A percentile compares a stretch with the other conserved stretches of the same genome.
Evolutionary conservation across 1,140 invertebrate genomes (phyloP).

Genomic region (Dinoponera quadriceps): DNA sequence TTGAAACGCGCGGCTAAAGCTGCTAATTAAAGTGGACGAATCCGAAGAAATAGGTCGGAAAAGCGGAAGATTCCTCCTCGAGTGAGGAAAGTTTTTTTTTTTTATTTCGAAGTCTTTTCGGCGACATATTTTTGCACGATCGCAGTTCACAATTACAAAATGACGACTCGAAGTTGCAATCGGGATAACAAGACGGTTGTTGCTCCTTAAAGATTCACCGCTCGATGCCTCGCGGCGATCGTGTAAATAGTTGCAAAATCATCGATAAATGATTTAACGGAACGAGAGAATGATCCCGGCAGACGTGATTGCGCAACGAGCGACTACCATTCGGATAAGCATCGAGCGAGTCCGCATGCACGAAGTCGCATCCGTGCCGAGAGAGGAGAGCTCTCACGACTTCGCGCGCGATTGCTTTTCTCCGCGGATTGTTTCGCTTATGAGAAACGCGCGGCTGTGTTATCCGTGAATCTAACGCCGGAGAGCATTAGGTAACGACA

Average conservation of each 20-base stretch:
- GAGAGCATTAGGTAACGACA: slow-evolving; percentile 24
- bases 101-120: too few species aligned
- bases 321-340: slow-evolving; percentile 51
- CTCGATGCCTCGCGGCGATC: slow-evolving; percentile 2
- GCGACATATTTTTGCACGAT: too few species aligned
- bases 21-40: not conserved
- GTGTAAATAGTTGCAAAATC: slow-evolving; percentile 58
- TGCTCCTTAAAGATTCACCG: slow-evolving; percentile 22
- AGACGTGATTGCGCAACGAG: slow-evolving; percentile 59
- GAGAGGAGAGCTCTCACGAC: slow-evolving; percentile 54
- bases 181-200: slow-evolving; percentile 22
- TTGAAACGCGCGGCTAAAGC: not conserved
- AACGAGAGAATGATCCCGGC: slow-evolving; percentile 41
- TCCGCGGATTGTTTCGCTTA: slow-evolving; percentile 60
- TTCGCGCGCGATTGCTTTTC: slow-evolving; percentile 47
- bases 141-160: not conserved
- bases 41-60: too few species aligned
- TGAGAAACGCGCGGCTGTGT: slow-evolving; percentile 59
- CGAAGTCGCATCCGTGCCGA: slow-evolving; percentile 24
- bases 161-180: not conserved
- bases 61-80: too few species aligned
- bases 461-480: slow-evolving; percentile 28
- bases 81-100: too few species aligned
- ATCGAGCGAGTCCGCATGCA: slow-evolving; percentile 46
- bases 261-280: slow-evolving; percentile 59